Percentiles rank a stretch among this genome's conserved stretches.
These are phyloP conservation scores for Corbicula japonica DNA, from an alignment of 2,888 invertebrate species.

Conservation along the genomic window DNA sequence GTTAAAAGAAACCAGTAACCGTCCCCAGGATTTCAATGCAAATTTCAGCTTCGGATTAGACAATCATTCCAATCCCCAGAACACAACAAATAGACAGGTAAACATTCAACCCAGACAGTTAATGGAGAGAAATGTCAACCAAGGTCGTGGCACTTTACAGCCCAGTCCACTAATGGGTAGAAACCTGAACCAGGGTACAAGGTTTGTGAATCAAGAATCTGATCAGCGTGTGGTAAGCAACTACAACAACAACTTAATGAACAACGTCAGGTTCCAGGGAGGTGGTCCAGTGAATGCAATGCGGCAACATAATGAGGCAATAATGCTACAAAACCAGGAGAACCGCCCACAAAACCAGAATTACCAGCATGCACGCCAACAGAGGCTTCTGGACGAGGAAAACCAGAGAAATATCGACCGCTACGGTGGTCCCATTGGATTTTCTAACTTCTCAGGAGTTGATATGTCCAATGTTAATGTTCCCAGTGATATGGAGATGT, in stretches of 20 bases:
- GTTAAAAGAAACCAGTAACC: slow-evolving; percentile 13
- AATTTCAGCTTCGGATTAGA: slow-evolving; percentile 11
- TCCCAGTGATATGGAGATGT: background rate
- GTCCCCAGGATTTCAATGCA: slow-evolving; percentile 2
- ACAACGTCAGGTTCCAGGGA: background rate
- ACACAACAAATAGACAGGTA: too few relatives aligned
- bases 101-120: too few relatives aligned
- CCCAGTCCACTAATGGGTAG: too few relatives aligned
- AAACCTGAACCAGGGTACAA: too few relatives aligned
- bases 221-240: too few relatives aligned
- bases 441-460: slow-evolving; percentile 6
- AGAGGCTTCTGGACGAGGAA: background rate
- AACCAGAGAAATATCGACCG: background rate
- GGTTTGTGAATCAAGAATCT: too few relatives aligned
- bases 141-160: too few relatives aligned
- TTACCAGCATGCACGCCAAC: background rate
- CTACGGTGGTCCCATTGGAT: slow-evolving; percentile 15
- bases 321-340: background rate
- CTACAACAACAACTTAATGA: background rate
- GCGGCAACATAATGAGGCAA: background rate
- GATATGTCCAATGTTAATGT: slow-evolving; percentile 20
- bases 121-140: too few relatives aligned
- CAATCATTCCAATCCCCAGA: background rate
- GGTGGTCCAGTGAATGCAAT: background rate
- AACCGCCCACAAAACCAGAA: background rate